A percentile compares a stretch with the other conserved stretches of the same genome.
These are phyloP conservation scores for Temnothorax nylanderi DNA, from an alignment of 1,140 invertebrate genomes.

Conservation along the genomic window DNA sequence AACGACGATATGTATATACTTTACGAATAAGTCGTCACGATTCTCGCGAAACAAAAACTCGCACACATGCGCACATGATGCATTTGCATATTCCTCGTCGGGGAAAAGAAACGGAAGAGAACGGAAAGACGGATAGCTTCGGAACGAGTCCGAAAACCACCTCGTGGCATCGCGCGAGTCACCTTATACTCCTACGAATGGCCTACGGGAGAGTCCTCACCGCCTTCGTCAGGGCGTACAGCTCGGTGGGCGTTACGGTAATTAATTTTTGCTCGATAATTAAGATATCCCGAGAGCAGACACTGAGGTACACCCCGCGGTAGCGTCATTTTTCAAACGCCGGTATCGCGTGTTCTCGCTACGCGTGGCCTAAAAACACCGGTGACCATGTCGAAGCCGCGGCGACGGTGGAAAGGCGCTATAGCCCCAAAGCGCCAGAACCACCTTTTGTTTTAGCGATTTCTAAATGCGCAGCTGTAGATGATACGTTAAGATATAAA, in stretches of 20 bases:
- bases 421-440: not conserved
- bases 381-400: conserved; percentile 11
- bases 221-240: conserved; percentile 58
- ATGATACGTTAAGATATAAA: not conserved
- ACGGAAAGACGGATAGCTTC: not conserved
- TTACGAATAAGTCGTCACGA: conserved; percentile 7
- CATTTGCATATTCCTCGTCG: not conserved
- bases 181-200: conserved; percentile 68
- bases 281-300: conserved; percentile 76
- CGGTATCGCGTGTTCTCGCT: conserved; percentile 56
- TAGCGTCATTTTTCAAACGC: conserved; percentile 74
- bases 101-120: not conserved
- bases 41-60: not conserved
- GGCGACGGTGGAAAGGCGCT: not conserved
- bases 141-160: conserved; percentile 17
- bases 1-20: conserved; percentile 4
- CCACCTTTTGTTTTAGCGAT: not conserved
- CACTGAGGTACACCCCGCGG: conserved; percentile 70
- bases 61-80: not conserved
- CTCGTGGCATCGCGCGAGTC: conserved; percentile 22
- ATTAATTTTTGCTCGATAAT: conserved; percentile 80
- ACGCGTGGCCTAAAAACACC: conserved; percentile 63
- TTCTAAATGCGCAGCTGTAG: conserved; percentile 15
- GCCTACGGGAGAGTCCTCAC: conserved; percentile 66
- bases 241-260: conserved; percentile 77